Conservation (phyloP, 35 echinoderm and acorn worm genomes). For the Stichopus chloronotus region DNA sequence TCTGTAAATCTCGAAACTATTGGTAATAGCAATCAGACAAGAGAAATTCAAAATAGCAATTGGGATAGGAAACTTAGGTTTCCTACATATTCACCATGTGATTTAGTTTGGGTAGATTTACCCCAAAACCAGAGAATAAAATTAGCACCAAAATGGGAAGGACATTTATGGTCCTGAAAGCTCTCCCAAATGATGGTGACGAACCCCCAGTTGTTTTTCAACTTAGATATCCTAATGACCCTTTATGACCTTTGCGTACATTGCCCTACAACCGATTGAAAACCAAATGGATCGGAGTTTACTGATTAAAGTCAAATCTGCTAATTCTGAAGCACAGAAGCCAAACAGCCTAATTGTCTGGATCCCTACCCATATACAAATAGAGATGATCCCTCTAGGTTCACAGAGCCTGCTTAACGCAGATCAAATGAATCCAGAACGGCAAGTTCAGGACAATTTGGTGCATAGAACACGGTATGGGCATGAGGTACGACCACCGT, state of each 20-base stretch:
- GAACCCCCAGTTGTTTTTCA: background rate
- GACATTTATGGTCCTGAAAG: background rate
- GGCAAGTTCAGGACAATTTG: too few relatives aligned
- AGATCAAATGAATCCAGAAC: too few relatives aligned
- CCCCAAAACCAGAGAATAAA: conserved; percentile 10
- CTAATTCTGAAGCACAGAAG: background rate
- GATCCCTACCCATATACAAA: background rate
- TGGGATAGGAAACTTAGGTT: background rate
- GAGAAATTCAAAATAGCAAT: background rate
- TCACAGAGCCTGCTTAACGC: too few relatives aligned
- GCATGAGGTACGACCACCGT: too few relatives aligned
- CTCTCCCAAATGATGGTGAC: background rate
- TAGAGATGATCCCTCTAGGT: background rate
- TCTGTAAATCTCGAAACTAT: background rate
- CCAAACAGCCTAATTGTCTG: background rate
- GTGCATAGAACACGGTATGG: too few relatives aligned
- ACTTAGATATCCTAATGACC: background rate
- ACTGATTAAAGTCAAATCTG: background rate
- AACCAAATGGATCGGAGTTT: background rate
- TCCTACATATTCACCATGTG: background rate
- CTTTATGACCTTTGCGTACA: background rate
- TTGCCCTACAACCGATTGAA: background rate
- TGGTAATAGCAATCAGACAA: background rate
- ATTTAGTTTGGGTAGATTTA: conserved; percentile 12
- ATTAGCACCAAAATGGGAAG: conserved; percentile 13